These are phyloP conservation scores for Coelopa frigida DNA, from an alignment of 1,140 invertebrate genomes.

Conservation along the genomic window DNA sequence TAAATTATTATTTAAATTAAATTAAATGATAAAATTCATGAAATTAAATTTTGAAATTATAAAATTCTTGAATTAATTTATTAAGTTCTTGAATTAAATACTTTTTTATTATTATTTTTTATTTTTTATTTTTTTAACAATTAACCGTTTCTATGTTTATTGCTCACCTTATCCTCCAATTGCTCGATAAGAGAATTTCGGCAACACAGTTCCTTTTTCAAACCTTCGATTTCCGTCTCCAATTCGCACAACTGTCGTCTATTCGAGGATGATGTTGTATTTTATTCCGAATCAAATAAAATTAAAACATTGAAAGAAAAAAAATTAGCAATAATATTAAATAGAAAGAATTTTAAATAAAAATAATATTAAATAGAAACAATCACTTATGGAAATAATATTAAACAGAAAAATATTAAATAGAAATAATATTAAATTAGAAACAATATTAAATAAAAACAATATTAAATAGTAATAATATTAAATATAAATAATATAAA, in stretches of 20 bases:
- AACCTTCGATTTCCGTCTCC: slow-evolving; percentile 24
- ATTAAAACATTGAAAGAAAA: background rate
- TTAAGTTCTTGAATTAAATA: background rate
- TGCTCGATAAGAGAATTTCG: slow-evolving; percentile 23
- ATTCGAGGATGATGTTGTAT: background rate
- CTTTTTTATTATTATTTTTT: background rate
- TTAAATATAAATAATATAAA: no score
- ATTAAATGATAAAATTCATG: no score
- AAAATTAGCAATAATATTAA: no score
- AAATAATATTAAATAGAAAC: no score
- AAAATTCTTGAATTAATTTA: background rate
- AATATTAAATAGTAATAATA: no score
- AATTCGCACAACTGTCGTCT: slow-evolving; percentile 34
- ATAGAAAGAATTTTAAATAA: no score
- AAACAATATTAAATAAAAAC: no score
- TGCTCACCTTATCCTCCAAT: slow-evolving; percentile 18
- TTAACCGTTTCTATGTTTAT: background rate
- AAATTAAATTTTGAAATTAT: no score
- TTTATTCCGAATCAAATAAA: background rate
- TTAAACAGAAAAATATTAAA: no score
- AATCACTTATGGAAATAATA: no score
- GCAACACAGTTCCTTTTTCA: slow-evolving; percentile 26
- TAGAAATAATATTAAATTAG: no score
- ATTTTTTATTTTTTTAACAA: background rate
- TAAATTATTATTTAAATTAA: no score